Evolutionary conservation across 2,113 vertebrate genomes (phyloP).

Genomic region (Sceloporus tristichus): DNA sequence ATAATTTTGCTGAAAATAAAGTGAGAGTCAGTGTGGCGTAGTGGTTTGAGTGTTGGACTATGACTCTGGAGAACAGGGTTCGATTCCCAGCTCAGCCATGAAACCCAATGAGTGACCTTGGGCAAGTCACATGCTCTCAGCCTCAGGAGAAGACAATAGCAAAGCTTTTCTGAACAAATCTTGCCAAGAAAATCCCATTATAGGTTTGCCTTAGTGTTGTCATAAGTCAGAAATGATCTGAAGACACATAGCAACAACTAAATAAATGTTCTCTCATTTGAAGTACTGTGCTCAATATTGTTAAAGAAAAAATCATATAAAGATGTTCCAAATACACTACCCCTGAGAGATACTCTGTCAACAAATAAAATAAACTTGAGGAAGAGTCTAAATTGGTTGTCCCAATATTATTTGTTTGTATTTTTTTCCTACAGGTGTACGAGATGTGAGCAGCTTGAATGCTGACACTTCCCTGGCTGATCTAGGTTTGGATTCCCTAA

Average conservation of each 20-base stretch:
- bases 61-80: no score
- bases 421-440: constrained; percentile 82
- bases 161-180: no score
- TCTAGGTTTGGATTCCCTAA: constrained; percentile 94
- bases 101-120: no score
- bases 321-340: background rate
- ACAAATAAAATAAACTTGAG: background rate
- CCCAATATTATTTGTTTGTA: background rate
- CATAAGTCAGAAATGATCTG: no score
- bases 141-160: no score
- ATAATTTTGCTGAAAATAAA: background rate
- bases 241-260: no score
- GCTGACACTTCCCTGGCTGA: constrained; percentile 88
- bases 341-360: background rate
- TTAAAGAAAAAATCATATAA: background rate
- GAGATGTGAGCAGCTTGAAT: constrained; percentile 85
- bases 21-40: background rate
- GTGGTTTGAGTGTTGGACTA: no score
- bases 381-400: background rate
- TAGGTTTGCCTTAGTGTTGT: no score
- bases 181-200: no score
- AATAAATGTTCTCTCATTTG: background rate
- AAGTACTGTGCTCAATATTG: background rate
- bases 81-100: no score
- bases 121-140: no score